phyloP scores from a whole-genome alignment of 2,113 vertebrate species.

The Oophaga pumilio region DNA sequence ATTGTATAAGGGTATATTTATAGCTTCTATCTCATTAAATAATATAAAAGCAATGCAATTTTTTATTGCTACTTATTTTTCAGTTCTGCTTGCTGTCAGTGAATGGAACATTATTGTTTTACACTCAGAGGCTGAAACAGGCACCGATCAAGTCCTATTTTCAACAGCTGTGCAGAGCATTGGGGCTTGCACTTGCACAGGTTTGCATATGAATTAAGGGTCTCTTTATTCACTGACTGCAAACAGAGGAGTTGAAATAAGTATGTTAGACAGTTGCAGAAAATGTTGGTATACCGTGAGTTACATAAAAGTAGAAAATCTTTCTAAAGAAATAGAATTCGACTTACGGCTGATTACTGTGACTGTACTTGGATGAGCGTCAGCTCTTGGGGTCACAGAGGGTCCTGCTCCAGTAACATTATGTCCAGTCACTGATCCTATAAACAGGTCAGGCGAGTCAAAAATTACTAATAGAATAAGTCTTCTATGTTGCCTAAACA shows the following conservation, averaged over 20 bases:
- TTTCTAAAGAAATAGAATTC: background rate
- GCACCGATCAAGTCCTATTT: too few relatives aligned
- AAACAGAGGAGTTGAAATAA: background rate
- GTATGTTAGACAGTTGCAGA: too few relatives aligned
- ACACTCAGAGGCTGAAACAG: background rate
- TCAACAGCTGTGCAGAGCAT: background rate
- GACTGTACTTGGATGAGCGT: background rate
- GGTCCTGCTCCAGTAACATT: background rate
- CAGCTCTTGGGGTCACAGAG: constrained; percentile 13
- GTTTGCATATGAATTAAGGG: background rate
- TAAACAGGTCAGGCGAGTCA: background rate
- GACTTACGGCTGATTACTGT: background rate
- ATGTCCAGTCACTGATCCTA: background rate
- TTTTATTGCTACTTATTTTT: background rate
- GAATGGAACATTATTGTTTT: background rate
- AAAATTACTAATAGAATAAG: background rate
- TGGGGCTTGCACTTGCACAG: background rate
- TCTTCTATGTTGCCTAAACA: background rate
- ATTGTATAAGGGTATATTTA: background rate
- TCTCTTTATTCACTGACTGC: background rate
- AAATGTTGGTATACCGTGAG: too few relatives aligned
- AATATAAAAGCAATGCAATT: background rate
- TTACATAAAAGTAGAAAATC: too few relatives aligned
- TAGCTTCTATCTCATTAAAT: background rate
- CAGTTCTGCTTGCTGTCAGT: background rate